phyloP scores from a whole-genome alignment of 2,888 invertebrate genomes.

The Acholoe squamosa region DNA sequence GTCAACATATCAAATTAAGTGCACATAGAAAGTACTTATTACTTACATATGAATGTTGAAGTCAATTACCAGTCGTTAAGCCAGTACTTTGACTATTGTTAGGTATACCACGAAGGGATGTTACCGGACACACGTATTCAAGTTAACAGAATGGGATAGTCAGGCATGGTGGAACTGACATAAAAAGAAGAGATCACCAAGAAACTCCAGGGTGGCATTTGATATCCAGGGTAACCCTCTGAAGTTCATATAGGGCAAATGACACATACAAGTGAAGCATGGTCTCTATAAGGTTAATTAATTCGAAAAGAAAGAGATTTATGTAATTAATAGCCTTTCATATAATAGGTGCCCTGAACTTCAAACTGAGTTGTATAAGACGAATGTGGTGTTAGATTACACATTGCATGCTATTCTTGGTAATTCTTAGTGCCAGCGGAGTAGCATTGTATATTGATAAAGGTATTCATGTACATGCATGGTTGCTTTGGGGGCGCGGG shows the following conservation, averaged over 20 bases:
- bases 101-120: too few species aligned
- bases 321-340: not conserved
- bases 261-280: not conserved
- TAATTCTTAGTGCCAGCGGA: too few species aligned
- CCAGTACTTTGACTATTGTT: too few species aligned
- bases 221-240: not conserved
- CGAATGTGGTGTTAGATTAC: not conserved
- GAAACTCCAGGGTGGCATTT: constrained; percentile 4
- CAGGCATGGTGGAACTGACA: too few species aligned
- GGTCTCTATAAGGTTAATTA: not conserved
- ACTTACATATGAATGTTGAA: not conserved
- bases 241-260: not conserved
- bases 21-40: not conserved
- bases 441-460: too few species aligned
- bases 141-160: too few species aligned
- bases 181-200: too few species aligned
- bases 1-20: not conserved
- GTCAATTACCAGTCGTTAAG: not conserved
- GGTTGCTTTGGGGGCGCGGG: too few species aligned
- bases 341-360: not conserved
- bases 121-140: too few species aligned
- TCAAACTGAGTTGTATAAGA: not conserved
- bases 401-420: not conserved
- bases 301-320: not conserved
- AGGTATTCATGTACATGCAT: too few species aligned